A percentile compares a stretch with the other conserved stretches of the same genome.
Conservation (phyloP, 2,888 invertebrate genomes). For the Apotomis turbidana region DNA sequence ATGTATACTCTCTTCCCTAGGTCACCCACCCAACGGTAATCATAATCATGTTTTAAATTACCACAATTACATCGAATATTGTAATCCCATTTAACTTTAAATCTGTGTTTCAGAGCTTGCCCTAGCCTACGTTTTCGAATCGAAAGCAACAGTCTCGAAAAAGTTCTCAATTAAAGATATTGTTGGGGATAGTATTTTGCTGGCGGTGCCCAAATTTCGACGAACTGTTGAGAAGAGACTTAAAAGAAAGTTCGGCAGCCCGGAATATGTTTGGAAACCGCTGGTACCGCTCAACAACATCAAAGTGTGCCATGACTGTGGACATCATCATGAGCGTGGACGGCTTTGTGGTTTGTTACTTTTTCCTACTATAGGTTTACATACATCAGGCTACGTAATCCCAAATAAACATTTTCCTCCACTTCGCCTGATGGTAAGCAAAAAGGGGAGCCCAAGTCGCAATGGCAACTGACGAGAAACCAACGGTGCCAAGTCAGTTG, state of each 20-base stretch:
- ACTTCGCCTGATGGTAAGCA: too few relatives aligned
- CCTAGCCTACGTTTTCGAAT: conserved; percentile 62
- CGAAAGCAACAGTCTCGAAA: conserved; percentile 49
- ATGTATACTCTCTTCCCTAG: conserved; percentile 64
- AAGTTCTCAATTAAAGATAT: conserved; percentile 85
- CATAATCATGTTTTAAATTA: conserved; percentile 1
- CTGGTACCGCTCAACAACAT: conserved; percentile 89
- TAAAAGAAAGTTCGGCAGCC: conserved; percentile 88
- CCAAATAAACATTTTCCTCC: too few relatives aligned
- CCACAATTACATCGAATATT: too few relatives aligned
- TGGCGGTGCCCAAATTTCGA: conserved; percentile 92
- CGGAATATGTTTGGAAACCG: conserved; percentile 87
- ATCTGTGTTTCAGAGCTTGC: conserved; percentile 64
- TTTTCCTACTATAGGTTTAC: neutral
- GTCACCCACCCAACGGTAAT: conserved; percentile 71
- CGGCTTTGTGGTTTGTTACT: conserved; percentile 90
- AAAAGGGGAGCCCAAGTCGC: too few relatives aligned
- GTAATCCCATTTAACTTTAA: neutral
- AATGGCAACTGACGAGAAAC: too few relatives aligned
- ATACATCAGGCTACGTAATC: too few relatives aligned
- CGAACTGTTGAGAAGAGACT: conserved; percentile 89
- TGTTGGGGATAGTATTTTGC: conserved; percentile 89
- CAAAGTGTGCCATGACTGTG: conserved; percentile 91
- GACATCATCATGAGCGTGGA: conserved; percentile 91
- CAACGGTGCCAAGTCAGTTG: too few relatives aligned